Base-by-base conservation (phyloP, 2,888 invertebrate genomes). In the Schrankia costaestrigalis region DNA sequence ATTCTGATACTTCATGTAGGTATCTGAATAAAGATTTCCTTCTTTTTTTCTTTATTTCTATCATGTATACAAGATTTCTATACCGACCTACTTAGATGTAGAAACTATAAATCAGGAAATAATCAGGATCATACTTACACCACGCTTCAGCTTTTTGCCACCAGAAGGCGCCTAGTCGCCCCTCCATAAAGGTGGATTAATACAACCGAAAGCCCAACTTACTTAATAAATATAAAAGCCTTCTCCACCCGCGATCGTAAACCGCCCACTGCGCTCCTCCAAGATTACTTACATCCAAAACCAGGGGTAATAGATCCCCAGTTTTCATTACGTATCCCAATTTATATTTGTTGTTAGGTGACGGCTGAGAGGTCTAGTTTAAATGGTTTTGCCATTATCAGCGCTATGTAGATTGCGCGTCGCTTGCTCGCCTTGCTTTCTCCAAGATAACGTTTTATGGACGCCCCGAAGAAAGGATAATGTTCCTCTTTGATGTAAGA, bases 211-310 rank as follows among this genome's bases (percentile, higher is more conserved):
- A 86, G 85, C 85, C 84, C 80, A 89, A 88, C 87, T 88, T 89
- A 88, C 86, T 88, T 88, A 88, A 88, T 88, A 89, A 89, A 88
- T 88, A 88, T 88, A 89, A 89, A 87, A 88, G 87, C 84, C 80
- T 86, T 84, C 84, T 73, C 80, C 83, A 66, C 82, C 79, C 79
- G 73, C 56, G 72, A 48, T 79, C 84, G 77, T 85, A 86, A 86
- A 82, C 78, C 82, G 72, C 84, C 85, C 82, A 83, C 82, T 77
- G 75, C 69, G 78, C 79, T 78, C 72, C 69, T 71, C 71, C 73
- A 84, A 86, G 86, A 87, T 87, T 85, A 82, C 83, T 82, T 82
- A 76, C 76, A 81, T 75, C 78, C n/a, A 59, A 56, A 54, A 52
- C 85, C 82, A 81, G 55, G 35, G 34, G 56, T 69, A 46, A 50